Evolutionary conservation across 2,888 invertebrate genomes (phyloP).

Genomic region (Ecdyonurus torrentis): DNA sequence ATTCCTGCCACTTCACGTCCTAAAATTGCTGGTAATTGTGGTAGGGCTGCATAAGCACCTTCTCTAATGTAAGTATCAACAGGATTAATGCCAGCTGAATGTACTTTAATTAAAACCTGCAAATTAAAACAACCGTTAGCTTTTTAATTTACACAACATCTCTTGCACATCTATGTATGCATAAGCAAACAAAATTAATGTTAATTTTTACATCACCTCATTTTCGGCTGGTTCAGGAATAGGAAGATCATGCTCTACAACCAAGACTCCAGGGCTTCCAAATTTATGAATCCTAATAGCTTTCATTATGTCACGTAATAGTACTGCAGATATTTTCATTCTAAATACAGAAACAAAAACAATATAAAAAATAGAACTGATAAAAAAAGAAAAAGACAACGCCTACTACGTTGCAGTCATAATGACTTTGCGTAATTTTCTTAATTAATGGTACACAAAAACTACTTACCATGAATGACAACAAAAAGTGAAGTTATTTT

Average conservation of each 20-base stretch:
- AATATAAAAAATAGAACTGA: no score
- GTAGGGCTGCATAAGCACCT: slow-evolving; percentile 27
- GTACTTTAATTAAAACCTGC: slow-evolving; percentile 32
- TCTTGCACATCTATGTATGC: background rate
- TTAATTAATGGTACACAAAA: background rate
- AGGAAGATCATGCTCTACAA: background rate
- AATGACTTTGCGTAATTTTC: background rate
- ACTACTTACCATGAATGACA: background rate
- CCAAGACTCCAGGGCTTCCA: background rate
- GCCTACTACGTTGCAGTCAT: background rate
- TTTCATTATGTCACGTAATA: background rate
- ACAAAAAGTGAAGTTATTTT: background rate
- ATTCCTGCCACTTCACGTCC: slow-evolving; percentile 35
- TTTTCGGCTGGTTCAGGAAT: background rate
- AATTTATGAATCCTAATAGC: background rate
- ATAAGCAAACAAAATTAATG: background rate
- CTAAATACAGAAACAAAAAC: no score
- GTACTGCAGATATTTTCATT: background rate
- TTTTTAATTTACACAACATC: no score
- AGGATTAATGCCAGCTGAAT: slow-evolving; percentile 35
- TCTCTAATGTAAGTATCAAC: slow-evolving; percentile 36
- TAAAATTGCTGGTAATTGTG: slow-evolving; percentile 31
- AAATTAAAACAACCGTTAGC: no score
- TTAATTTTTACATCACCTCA: background rate
- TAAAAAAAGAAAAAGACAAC: no score